Conservation (phyloP, 2,888 invertebrate genomes). For the Tachina grossa region DNA sequence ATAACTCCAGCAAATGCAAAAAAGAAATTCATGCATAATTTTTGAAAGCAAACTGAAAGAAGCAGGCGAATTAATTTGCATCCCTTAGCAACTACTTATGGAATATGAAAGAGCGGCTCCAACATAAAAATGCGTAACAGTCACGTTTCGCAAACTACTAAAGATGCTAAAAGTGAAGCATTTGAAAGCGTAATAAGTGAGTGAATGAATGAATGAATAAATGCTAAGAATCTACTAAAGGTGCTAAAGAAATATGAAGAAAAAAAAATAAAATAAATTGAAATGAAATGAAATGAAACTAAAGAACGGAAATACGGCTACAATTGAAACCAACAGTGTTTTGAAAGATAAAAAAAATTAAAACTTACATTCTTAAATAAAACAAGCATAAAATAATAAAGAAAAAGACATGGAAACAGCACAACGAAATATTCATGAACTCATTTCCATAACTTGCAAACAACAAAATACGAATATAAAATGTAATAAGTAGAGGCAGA, state of each 20-base stretch:
- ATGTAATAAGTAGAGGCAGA: not conserved
- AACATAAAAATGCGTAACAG: conserved; percentile 62
- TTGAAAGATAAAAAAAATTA: conserved; percentile 7
- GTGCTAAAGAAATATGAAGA: conserved; percentile 18
- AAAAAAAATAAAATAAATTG: not conserved
- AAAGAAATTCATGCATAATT: conserved; percentile 22
- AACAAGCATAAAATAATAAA: not conserved
- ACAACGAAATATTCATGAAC: conserved; percentile 47
- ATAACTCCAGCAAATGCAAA: conserved; percentile 14
- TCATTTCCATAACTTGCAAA: conserved; percentile 58
- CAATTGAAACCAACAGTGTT: not conserved
- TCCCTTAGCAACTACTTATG: conserved; percentile 44
- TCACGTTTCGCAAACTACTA: conserved; percentile 62
- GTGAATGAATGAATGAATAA: conserved; percentile 24
- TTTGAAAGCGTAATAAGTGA: conserved; percentile 43
- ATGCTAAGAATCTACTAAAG: not conserved
- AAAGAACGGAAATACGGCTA: conserved; percentile 48
- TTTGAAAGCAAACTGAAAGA: conserved; percentile 10
- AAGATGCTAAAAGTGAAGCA: conserved; percentile 39
- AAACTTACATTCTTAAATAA: conserved; percentile 20
- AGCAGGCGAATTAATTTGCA: conserved; percentile 56
- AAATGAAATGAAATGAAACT: conserved; percentile 39
- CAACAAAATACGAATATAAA: conserved; percentile 11
- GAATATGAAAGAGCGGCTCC: not conserved
- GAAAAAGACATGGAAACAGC: not conserved